Evolutionary conservation across 2,113 vertebrate species (phyloP), one percentile per base, ranked within the genome.

Genomic region (Alligator sinensis): DNA sequence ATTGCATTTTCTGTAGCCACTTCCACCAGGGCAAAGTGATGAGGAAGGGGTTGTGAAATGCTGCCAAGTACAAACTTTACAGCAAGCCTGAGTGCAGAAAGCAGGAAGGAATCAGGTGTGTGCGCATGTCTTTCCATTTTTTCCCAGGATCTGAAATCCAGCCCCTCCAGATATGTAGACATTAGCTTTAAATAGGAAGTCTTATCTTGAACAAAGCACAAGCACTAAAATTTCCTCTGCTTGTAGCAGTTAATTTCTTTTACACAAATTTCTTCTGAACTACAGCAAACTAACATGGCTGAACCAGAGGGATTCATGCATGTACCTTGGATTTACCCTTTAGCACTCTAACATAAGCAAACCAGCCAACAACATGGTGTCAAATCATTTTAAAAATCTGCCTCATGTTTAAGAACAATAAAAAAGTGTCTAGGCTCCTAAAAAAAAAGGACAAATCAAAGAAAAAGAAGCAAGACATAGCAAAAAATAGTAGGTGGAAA

Each of bases 1-100:
- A 87, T 93, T 89, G 82, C 80, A 90, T 91, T 78, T 63, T 94
- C 21, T 94, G 75, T 38, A 90, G 74, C 54, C 93, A 77, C 17
- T 80, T 77, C 82, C 63, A 75, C 34, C 82, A 81, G n/a, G 11
- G 18, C 75, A 57, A 76, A 90, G 61, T 82, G 63, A 57, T 55
- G 62, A 82, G 77, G 68, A 82, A 85, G 77, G 59, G 11, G 72
- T 30, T 85, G n/a, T 15, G 91, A 80, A 83, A 84, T 80, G 80
- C 68, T 61, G 84, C 84, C 91, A 94, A 64, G 91, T 61, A 5
- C 76, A 61, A 86, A 94, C 25, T 47, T 75, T 62, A 90, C 1
- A 1, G 47, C 34, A 47, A 2, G 59, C 60, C 38, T 74, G 38
- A 59, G 22, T 84, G 60, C 84, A 86, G 86, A 84, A 93, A 87